Evolutionary conservation across 2,888 invertebrate species (phyloP).

Genomic region (Ichneumon xanthorius): DNA sequence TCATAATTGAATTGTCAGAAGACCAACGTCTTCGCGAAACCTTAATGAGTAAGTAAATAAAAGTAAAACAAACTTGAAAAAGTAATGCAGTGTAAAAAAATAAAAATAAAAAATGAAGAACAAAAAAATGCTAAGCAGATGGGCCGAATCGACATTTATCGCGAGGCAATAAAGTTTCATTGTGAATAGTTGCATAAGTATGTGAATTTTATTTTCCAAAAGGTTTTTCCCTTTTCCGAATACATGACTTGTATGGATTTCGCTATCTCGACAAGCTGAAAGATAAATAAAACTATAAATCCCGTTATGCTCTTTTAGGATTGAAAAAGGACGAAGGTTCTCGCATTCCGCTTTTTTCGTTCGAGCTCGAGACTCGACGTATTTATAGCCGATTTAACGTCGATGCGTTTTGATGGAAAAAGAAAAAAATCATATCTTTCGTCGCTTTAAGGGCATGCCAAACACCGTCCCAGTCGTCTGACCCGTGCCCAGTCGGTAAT

Average conservation of each 20-base stretch:
- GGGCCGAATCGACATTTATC: conserved; percentile 30
- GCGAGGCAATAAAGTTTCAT: conserved; percentile 17
- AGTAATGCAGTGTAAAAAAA: conserved; percentile 30
- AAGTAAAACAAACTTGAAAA: too few relatives aligned
- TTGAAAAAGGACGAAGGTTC: neutral
- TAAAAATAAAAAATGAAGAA: neutral
- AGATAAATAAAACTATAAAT: conserved; percentile 23
- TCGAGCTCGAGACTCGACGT: conserved; percentile 5
- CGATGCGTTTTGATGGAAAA: conserved; percentile 4
- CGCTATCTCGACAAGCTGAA: neutral
- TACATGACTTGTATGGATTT: neutral
- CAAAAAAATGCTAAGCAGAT: conserved; percentile 16
- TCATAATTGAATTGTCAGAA: too few relatives aligned
- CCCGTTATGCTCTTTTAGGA: conserved; percentile 22
- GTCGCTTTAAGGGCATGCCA: neutral
- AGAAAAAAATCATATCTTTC: neutral
- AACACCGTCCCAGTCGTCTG: too few relatives aligned
- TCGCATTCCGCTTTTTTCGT: neutral
- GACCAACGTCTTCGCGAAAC: too few relatives aligned
- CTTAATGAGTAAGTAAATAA: too few relatives aligned
- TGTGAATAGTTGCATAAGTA: conserved; percentile 27
- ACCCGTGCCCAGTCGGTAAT: too few relatives aligned
- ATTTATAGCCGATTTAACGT: conserved; percentile 24
- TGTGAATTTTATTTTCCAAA: conserved; percentile 30
- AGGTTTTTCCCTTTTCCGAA: neutral